phyloP scores from a whole-genome alignment of 1,140 invertebrate species.

The Bombus breviceps region DNA sequence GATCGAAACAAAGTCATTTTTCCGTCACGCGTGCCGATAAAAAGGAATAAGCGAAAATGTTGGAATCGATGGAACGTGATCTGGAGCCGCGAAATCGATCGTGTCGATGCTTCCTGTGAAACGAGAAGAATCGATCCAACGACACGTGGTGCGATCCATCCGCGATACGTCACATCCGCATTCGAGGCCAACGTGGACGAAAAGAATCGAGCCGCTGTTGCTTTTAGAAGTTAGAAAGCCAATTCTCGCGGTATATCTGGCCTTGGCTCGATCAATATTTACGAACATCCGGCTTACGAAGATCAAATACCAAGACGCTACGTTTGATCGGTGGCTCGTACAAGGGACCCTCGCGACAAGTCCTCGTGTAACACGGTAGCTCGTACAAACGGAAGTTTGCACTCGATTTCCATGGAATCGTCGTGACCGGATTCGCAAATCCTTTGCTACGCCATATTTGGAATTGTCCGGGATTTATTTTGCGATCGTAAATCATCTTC shows the following conservation, averaged over 20 bases:
- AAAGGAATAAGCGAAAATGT: accelerated
- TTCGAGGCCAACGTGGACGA: conserved; percentile 53
- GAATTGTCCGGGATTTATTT: not conserved
- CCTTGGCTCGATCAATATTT: conserved; percentile 65
- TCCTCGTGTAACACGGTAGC: conserved; percentile 11
- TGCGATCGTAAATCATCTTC: not conserved
- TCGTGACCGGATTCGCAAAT: not conserved
- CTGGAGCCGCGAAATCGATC: not conserved
- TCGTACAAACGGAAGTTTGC: conserved; percentile 7
- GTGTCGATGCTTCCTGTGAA: not conserved
- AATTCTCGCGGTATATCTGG: conserved; percentile 53
- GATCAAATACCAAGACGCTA: conserved; percentile 40
- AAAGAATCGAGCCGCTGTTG: conserved; percentile 59
- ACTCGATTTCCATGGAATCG: not conserved
- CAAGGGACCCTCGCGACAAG: not conserved
- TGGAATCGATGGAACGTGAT: not conserved
- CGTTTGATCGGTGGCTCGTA: conserved; percentile 8
- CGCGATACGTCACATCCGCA: conserved; percentile 69
- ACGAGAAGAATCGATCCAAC: too few relatives aligned
- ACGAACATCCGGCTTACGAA: conserved; percentile 56
- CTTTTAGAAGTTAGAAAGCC: conserved; percentile 69
- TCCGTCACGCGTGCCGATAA: too few relatives aligned
- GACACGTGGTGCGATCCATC: conserved; percentile 36
- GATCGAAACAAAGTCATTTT: not conserved
- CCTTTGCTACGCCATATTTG: not conserved